phyloP scores from a whole-genome alignment of 2,113 vertebrate genomes.

The Raja brachyura region DNA sequence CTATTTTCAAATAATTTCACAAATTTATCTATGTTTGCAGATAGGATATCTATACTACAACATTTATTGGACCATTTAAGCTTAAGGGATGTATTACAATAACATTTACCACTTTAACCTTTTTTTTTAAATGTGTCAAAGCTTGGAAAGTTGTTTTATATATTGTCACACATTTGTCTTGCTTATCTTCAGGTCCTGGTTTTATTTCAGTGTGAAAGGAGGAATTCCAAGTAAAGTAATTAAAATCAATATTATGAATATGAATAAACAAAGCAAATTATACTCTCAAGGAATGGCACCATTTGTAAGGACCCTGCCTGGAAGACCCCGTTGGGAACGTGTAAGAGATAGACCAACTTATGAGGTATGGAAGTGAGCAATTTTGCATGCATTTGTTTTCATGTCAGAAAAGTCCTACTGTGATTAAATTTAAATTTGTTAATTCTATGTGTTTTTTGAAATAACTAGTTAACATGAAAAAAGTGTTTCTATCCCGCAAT shows the following conservation, averaged over 20 bases:
- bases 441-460: background rate
- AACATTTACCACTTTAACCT: background rate
- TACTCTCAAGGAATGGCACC: slow-evolving; percentile 94
- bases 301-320: slow-evolving; percentile 76
- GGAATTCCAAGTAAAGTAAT: slow-evolving; percentile 73
- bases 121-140: background rate
- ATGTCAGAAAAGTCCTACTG: background rate
- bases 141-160: background rate
- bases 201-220: slow-evolving; percentile 87
- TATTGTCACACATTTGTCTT: background rate
- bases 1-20: background rate
- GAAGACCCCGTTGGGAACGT: slow-evolving; percentile 81
- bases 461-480: too few relatives aligned
- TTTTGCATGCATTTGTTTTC: background rate
- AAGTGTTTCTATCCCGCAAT: too few relatives aligned
- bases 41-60: background rate
- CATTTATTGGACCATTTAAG: background rate
- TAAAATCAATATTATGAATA: slow-evolving; percentile 92
- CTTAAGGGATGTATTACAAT: background rate
- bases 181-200: slow-evolving; percentile 76
- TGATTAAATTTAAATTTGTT: background rate
- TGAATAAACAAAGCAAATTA: slow-evolving; percentile 96
- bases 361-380: slow-evolving; percentile 57
- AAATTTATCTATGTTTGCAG: background rate
- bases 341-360: slow-evolving; percentile 76